These are phyloP conservation scores for Calyptomena viridis DNA, from an alignment of 2,113 vertebrate genomes.

Conservation along the genomic window DNA sequence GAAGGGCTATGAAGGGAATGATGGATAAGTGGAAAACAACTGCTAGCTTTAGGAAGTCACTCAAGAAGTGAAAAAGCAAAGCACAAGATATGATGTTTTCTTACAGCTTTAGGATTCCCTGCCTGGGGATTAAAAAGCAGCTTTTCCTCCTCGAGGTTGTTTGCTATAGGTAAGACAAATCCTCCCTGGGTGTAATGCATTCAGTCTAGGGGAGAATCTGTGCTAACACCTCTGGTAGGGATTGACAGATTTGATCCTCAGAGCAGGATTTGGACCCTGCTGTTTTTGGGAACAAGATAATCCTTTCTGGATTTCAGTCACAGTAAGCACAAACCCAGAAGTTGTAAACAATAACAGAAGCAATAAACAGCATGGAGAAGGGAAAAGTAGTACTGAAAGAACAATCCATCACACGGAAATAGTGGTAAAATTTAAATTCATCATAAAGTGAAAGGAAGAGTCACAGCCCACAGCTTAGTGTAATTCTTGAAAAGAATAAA, in stretches of 20 bases:
- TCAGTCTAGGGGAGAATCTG: background rate
- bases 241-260: background rate
- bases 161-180: background rate
- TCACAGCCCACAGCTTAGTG: background rate
- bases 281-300: background rate
- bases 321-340: background rate
- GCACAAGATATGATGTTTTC: background rate
- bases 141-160: accelerated
- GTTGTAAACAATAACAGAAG: background rate
- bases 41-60: accelerated
- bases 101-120: background rate
- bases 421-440: background rate
- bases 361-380: background rate
- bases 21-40: background rate
- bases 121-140: background rate
- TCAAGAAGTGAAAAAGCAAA: background rate
- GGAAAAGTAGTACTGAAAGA: background rate
- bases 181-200: accelerated
- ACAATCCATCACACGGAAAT: background rate
- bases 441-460: background rate
- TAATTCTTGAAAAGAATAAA: background rate
- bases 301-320: background rate
- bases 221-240: background rate
- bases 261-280: background rate
- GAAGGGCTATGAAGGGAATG: background rate